Evolutionary conservation across 2,113 vertebrate genomes (phyloP).

Genomic region (Phrynosoma platyrhinos): DNA sequence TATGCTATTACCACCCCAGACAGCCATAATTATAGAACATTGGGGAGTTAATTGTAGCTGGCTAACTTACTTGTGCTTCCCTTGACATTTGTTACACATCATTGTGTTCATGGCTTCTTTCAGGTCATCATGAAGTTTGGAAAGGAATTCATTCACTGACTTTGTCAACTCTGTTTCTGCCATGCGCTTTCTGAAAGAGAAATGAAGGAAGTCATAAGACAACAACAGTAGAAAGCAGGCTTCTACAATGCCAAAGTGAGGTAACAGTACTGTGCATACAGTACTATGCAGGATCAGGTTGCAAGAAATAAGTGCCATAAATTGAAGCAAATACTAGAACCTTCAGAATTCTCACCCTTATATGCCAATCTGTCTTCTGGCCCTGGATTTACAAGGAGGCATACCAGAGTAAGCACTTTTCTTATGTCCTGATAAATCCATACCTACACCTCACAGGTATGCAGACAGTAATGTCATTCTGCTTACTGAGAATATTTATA

Average conservation of each 20-base stretch:
- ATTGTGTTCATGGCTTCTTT: constrained; percentile 97
- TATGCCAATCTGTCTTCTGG: too few relatives aligned
- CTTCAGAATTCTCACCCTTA: too few relatives aligned
- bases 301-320: too few relatives aligned
- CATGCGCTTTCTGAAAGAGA: constrained; percentile 84
- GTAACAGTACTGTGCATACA: background rate
- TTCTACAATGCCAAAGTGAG: background rate
- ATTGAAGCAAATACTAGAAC: too few relatives aligned
- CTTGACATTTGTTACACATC: constrained; percentile 95
- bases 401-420: too few relatives aligned
- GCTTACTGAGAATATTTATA: too few relatives aligned
- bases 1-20: background rate
- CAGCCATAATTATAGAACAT: background rate
- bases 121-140: constrained; percentile 93
- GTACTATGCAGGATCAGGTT: too few relatives aligned
- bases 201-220: background rate
- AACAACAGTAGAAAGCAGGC: background rate
- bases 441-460: too few relatives aligned
- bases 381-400: too few relatives aligned
- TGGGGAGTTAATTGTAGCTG: background rate
- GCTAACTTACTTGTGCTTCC: constrained; percentile 87
- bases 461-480: too few relatives aligned
- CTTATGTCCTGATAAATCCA: too few relatives aligned
- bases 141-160: constrained; percentile 92
- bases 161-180: constrained; percentile 89